Evolutionary conservation across 1,140 invertebrate genomes (phyloP), one percentile per base, ranked within the genome.

Genomic region (Himalopsyche phryganea): DNA sequence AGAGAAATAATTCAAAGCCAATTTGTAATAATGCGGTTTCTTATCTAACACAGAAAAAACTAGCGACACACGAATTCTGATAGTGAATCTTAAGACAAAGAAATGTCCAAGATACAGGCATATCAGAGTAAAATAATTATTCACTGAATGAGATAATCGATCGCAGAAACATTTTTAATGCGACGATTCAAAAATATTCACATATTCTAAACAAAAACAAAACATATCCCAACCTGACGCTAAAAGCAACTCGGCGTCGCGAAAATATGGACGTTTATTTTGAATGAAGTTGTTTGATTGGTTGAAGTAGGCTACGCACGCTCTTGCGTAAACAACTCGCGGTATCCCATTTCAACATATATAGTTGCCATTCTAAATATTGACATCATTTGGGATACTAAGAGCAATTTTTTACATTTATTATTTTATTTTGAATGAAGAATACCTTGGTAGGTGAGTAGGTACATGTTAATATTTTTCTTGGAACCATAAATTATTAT

Each of bases 181-280:
- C 38, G n/a, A 15, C n/a, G 4, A 40, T 40, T 40, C 38, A 5
- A 40, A 15, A 40, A 40, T 40, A n/a, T 4, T 5, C 5, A 40
- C 11, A 15, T 6, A 40, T 13, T 40, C 5, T 40, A 13, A 40
- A 13, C 38, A 40, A 40, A n/a, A 40, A 40, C 38, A 40, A 40
- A 40, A 40, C 38, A 40, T 40, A n/a, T n/a, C 11, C 38, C n/a
- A 15, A 15, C 38, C 38, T 40, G 38, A 40, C 38, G 38, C 38
- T 40, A 3, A n/a, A 40, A n/a, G n/a, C 4, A 3, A n/a, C 38
- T 13, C 11, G n/a, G 15, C 38, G 38, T 6, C 38, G 38, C 38
- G n/a, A 15, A 40, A 15, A 15, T 15, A 40, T 40, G 11, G 15
- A 40, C 15, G 15, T 15, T 40, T 40, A 13, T 40, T 40, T 40